phyloP scores from a whole-genome alignment of 2,888 invertebrate species.

The Dynastes tityus region DNA sequence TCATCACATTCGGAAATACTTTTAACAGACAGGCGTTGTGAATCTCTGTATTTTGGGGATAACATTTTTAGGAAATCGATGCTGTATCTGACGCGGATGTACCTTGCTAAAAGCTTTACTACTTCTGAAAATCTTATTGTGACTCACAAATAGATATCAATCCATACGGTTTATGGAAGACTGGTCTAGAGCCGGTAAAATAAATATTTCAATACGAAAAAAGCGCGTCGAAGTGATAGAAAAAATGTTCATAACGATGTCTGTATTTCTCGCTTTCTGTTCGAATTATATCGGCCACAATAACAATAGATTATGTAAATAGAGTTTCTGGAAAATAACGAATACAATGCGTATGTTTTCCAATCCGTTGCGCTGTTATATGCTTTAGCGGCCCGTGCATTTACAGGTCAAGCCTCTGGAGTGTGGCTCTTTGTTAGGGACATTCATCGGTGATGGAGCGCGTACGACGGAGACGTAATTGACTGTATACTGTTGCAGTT shows the following conservation, averaged over 20 bases:
- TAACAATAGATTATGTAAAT: slow-evolving; percentile 46
- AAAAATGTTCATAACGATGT: background rate
- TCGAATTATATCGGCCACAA: slow-evolving; percentile 16
- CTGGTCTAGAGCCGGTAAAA: background rate
- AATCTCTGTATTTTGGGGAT: too few relatives aligned
- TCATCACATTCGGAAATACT: too few relatives aligned
- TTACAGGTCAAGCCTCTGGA: slow-evolving; percentile 31
- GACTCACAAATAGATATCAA: too few relatives aligned
- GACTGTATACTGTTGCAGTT: background rate
- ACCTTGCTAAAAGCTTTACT: too few relatives aligned
- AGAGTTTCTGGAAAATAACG: slow-evolving; percentile 27
- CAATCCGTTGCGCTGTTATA: slow-evolving; percentile 21
- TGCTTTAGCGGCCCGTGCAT: slow-evolving; percentile 12
- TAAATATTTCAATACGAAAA: slow-evolving; percentile 7
- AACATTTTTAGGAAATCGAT: too few relatives aligned
- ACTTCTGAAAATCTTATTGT: too few relatives aligned
- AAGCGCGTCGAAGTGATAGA: background rate
- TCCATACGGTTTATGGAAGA: background rate
- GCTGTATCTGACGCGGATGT: too few relatives aligned
- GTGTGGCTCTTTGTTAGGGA: slow-evolving; percentile 15
- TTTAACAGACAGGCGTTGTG: too few relatives aligned
- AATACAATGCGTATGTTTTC: slow-evolving; percentile 42
- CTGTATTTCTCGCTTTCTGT: background rate
- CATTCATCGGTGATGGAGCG: slow-evolving; percentile 19
- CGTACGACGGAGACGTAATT: slow-evolving; percentile 23